Evolutionary conservation across 2,888 invertebrate species (phyloP), one percentile per base, ranked within the genome.

Genomic region (Hypselothyrea guttata): DNA sequence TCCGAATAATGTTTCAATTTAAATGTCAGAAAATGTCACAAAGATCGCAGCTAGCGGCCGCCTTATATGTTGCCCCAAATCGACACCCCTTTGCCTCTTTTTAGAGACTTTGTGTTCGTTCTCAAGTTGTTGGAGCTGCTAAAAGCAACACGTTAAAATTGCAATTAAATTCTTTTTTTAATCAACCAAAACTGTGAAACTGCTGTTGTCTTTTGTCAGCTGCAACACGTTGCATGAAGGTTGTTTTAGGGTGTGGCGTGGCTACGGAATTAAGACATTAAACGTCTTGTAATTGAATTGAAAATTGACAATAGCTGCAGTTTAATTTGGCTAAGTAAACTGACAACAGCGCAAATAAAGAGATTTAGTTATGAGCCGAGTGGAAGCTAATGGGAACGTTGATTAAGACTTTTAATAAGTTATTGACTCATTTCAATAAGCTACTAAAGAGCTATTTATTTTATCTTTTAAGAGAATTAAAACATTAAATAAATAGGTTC

Each of bases 11-110:
- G 30, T 27, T 44, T 37, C 67, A 53, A 51, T 70, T 73, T 70
- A 70, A 70, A 73, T 70, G 70, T 74, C 70, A 70, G 37, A 73
- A 69, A 70, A 70, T 70, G 70, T 70, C 70, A 70, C 74, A 73
- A 8, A 42, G 63, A 57, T 69, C 51, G 51, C 46, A 47, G 40
- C 53, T 53, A 44, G 51, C 46, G 72, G 45, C 69, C 49, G 55
- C 28, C 48, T 49, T 35, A 49, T 51, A 52, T 38, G 7, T 38
- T 7, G n/a, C 47, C 37, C 33, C 7, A 8, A 4, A 22, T n/a
- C 52, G 9, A 7, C 46, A 16, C 31, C 16, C 2, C 31, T 28
- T 12, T 2, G 37, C 34, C 7, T 4, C 18, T 11, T 34, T 1
- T 7, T 7, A 4, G 8, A n/a, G 8, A 5, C 0, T 0, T 4